Base-by-base conservation (phyloP, 2,888 invertebrate species). In the Drosophila mercatorum region DNA sequence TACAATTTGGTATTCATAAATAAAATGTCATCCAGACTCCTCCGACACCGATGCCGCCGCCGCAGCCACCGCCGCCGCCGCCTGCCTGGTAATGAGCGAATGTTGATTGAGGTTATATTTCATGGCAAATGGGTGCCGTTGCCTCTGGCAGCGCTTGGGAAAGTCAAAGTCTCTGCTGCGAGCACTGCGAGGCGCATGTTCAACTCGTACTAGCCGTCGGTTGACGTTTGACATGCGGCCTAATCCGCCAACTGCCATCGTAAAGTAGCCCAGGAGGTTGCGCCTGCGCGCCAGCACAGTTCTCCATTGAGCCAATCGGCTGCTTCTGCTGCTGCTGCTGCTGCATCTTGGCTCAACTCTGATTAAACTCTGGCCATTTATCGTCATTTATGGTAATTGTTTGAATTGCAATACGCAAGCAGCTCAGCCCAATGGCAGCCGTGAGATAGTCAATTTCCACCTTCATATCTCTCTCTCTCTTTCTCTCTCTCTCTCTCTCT, bases 1-100 rank as follows among this genome's bases (percentile, higher is more conserved):
- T 92, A 92, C 92, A 92, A 92, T 92, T 92, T 92, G 90, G 91
- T 92, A 92, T 91, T 92, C 92, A 92, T 92, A 92, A 92, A 92
- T 92, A 92, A 91, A 90, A 88, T 90, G 91, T 91, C 91, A 89
- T 86, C 87, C 72, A 62, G 80, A 58, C 73, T 79, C 77, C 77
- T 80, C 77, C 78, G 68, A 70, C 75, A 66, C 58, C 56, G 67
- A n/a, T 26, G 10, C 26, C 38, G 51, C 17, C 46, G 17, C 17
- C 17, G 17, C 17, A 17, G 17, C 17, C 17, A 17, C 17, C 31
- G 8, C 26, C 38, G 51, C 17, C 28, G 28, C 17, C 41, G 62
- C 53, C 46, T 8, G 53, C 40, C 28, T 43, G 76, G 81, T 89
- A 89, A 91, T 91, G 85, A 91, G 90, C 88, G 86, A 89, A 90